phyloP scores from a whole-genome alignment of 2,888 invertebrate genomes.

The Tipula helvola region DNA sequence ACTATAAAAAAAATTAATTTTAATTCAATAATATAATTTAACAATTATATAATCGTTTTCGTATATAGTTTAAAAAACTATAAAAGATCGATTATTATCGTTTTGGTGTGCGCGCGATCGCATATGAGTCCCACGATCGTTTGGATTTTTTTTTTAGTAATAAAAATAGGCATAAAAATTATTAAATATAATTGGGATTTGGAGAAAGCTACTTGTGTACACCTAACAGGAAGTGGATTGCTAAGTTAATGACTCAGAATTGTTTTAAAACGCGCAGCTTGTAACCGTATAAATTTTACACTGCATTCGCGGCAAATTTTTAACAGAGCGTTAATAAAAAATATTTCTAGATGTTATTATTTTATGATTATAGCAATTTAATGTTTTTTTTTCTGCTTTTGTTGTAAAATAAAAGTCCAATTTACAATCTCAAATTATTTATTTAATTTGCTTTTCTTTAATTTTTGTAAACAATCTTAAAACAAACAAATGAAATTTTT shows the following conservation, averaged over 20 bases:
- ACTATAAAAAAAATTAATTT: not conserved
- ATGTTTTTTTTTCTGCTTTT: not conserved
- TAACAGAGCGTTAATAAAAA: too few relatives aligned
- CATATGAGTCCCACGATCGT: not conserved
- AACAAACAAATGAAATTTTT: not conserved
- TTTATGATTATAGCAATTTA: not conserved
- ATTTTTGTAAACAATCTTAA: not conserved
- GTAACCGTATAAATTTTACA: too few relatives aligned
- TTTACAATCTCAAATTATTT: not conserved
- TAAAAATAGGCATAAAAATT: not conserved
- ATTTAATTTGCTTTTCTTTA: not conserved
- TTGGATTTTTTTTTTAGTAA: not conserved
- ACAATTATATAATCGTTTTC: not conserved
- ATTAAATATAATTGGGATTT: not conserved
- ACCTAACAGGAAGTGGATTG: not conserved
- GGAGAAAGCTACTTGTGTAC: not conserved
- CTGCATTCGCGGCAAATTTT: too few relatives aligned
- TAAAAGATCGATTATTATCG: not conserved
- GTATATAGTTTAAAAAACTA: not conserved
- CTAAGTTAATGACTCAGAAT: not conserved
- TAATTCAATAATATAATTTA: not conserved
- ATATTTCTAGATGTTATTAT: not conserved
- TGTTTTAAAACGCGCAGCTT: not conserved
- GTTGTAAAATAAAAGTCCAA: not conserved
- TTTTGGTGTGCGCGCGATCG: not conserved